phyloP scores from a whole-genome alignment of 2,797 vertebrate species.

The Selene dorsalis region DNA sequence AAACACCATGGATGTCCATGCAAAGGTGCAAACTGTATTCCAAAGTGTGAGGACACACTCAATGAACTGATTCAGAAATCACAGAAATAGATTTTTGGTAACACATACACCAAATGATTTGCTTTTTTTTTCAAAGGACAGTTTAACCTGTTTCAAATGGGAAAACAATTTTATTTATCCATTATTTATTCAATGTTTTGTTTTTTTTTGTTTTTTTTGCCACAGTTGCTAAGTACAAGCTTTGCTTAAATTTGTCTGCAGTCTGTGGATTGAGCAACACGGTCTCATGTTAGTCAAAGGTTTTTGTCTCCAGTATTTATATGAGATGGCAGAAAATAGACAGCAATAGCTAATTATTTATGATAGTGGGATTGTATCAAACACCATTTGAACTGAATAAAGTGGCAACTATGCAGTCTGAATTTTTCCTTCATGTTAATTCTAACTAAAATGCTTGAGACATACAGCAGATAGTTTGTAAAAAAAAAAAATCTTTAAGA shows the following conservation, averaged over 20 bases:
- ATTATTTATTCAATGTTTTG: not conserved
- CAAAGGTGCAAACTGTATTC: too few relatives aligned
- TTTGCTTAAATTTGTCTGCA: not conserved
- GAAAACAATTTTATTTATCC: not conserved
- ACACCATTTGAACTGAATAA: too few relatives aligned
- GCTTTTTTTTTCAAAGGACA: not conserved
- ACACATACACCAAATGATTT: not conserved
- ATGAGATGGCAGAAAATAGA: not conserved
- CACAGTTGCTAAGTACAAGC: not conserved
- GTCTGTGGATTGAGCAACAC: not conserved
- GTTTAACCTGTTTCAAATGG: not conserved
- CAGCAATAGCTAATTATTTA: too few relatives aligned
- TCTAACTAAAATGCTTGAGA: not conserved
- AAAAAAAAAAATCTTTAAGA: too few relatives aligned
- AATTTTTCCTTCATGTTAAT: not conserved
- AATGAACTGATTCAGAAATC: not conserved
- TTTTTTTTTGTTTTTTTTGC: not conserved
- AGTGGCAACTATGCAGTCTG: not conserved
- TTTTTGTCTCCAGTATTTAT: not conserved
- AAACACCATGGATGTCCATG: not conserved
- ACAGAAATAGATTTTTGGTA: not conserved
- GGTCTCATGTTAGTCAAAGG: not conserved
- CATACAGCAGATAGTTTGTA: too few relatives aligned
- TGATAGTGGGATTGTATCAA: too few relatives aligned
- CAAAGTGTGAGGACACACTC: not conserved